Base-by-base conservation (phyloP, 2,113 vertebrate species). In the Strix aluco region DNA sequence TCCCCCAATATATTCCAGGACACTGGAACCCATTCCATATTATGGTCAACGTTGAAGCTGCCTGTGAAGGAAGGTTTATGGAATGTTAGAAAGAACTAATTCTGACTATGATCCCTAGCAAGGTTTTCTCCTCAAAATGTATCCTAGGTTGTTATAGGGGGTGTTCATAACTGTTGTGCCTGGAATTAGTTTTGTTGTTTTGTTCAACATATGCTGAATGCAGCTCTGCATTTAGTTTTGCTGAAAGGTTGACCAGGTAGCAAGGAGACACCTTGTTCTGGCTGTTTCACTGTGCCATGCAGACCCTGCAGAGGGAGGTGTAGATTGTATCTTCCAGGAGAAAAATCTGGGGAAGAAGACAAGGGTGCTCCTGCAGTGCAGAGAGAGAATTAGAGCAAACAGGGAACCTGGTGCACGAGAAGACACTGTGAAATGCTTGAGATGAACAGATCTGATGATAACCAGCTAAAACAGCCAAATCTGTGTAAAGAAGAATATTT, bases 31-130 rank as follows among this genome's bases (percentile, higher is more conserved):
- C 8, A 30, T 71, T 61, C 36, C 11, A 21, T 61, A 11, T 26
- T 75, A 58, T 18, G 5, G 10, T 29, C 16, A 59, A 71, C 2
- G 0, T 1, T 55, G 11, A 81, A 75, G 30, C 13, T 3, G 1
- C 8, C 36, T 91, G 21, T 0, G 1, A 61, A 18, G 22, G 26
- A 63, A 86, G 25, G 6, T 61, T 74, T 71, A 46, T 54, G 21
- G 15, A 36, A 38, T 55, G 10, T 46, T 51, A 58, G 19, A 32
- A 67, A 63, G 36, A 47, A 36, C 2, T 67, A 36, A 4, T 32
- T 67, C 29, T 54, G 26, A 11, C 13, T 65, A 6, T 34, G 7
- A 65, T 54, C 22, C 29, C 20, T 26, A 10, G 2, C 29, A 38
- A 38, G 6, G 2, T 58, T 86, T 88, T 29, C 13, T 57, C 14